Conservation (phyloP, 2,797 vertebrate genomes). For the Coracias cyanogaster region DNA sequence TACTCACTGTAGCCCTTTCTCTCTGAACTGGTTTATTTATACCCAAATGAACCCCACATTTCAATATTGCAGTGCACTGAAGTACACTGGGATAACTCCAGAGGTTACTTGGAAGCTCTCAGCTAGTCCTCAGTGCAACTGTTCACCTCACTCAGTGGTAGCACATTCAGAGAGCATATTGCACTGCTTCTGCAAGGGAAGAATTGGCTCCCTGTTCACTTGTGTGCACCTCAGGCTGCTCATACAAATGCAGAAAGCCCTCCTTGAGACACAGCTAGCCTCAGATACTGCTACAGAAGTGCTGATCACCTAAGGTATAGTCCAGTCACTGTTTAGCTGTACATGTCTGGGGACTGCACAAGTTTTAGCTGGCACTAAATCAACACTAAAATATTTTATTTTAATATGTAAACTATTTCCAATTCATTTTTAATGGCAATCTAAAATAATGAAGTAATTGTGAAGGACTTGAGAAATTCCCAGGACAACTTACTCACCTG, state of each 20-base stretch:
- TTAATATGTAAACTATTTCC: conserved; percentile 11
- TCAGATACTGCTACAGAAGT: background rate
- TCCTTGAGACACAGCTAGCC: background rate
- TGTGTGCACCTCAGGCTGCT: background rate
- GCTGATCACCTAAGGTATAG: background rate
- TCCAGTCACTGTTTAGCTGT: background rate
- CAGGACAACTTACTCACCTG: background rate
- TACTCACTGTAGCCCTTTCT: background rate
- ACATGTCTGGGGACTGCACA: background rate
- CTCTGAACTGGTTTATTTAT: background rate
- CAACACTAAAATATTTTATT: background rate
- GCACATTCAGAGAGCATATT: background rate
- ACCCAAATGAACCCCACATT: background rate
- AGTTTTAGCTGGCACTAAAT: background rate
- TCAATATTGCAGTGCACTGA: background rate
- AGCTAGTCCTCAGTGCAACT: background rate
- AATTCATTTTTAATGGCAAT: background rate
- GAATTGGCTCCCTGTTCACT: background rate
- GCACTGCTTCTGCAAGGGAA: background rate
- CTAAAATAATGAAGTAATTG: background rate
- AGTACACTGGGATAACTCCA: background rate
- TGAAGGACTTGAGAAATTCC: background rate
- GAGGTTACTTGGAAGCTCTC: background rate
- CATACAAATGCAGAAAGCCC: background rate
- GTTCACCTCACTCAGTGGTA: background rate